Conservation (phyloP, 2,888 invertebrate species). For the Amblyteles armatorius region DNA sequence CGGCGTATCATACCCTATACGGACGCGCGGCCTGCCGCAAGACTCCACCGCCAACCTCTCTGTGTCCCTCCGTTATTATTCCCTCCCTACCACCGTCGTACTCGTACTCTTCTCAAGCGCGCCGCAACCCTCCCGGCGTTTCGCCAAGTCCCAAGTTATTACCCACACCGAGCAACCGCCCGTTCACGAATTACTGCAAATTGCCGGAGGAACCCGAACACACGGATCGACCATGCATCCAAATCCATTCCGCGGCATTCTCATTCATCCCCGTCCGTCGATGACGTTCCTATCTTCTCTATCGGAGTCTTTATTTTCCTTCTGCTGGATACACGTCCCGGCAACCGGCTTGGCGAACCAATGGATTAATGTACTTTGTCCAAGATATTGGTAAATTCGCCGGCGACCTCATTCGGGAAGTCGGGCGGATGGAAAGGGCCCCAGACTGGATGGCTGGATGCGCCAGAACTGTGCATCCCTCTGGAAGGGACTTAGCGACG, state of each 20-base stretch:
- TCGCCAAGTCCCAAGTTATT: constrained; percentile 72
- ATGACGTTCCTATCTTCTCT: constrained; percentile 25
- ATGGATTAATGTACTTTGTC: constrained; percentile 15
- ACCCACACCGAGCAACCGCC: constrained; percentile 54
- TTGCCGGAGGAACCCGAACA: constrained; percentile 57
- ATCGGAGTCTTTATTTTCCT: neutral
- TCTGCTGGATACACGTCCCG: neutral
- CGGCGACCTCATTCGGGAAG: constrained; percentile 19
- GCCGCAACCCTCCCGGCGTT: constrained; percentile 68
- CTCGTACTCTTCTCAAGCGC: constrained; percentile 29
- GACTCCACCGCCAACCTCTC: constrained; percentile 44
- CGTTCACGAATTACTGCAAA: constrained; percentile 70
- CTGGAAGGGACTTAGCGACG: constrained; percentile 1
- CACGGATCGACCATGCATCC: constrained; percentile 15
- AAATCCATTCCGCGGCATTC: constrained; percentile 47
- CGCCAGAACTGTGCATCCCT: constrained; percentile 11
- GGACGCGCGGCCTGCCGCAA: constrained; percentile 55
- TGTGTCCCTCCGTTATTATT: constrained; percentile 39
- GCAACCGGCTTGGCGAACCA: constrained; percentile 25
- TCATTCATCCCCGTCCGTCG: constrained; percentile 41
- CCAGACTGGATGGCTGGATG: neutral
- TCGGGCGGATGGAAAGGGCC: constrained; percentile 5
- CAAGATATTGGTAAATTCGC: constrained; percentile 16
- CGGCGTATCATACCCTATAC: constrained; percentile 67
- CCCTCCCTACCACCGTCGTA: constrained; percentile 32